Conservation (phyloP, 2,113 vertebrate species). For the Corythoichthys intestinalis region DNA sequence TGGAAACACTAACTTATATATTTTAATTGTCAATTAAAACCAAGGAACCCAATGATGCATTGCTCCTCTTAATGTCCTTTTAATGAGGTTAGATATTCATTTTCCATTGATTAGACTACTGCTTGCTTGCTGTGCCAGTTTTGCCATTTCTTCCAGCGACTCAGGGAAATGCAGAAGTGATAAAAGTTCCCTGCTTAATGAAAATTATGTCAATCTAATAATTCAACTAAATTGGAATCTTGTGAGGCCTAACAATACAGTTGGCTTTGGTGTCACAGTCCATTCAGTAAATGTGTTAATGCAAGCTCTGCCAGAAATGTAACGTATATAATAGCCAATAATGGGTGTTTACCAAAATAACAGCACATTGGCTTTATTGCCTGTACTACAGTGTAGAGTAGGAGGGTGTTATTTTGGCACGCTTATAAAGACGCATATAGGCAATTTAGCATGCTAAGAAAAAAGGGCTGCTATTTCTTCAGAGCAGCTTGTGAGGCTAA, state of each 20-base stretch:
- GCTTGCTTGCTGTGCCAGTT: constrained; percentile 41
- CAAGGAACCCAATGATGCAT: constrained; percentile 66
- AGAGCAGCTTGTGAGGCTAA: constrained; percentile 56
- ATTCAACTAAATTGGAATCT: constrained; percentile 18
- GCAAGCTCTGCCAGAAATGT: constrained; percentile 1
- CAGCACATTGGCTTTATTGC: constrained; percentile 13
- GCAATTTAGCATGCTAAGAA: constrained; percentile 36
- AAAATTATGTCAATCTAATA: constrained; percentile 39
- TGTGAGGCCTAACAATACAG: constrained; percentile 9
- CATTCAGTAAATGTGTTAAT: not conserved
- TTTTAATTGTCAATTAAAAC: constrained; percentile 72
- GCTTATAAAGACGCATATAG: constrained; percentile 31
- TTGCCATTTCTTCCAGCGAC: constrained; percentile 29
- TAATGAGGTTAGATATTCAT: constrained; percentile 65
- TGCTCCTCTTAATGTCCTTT: constrained; percentile 68
- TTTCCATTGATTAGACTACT: constrained; percentile 58
- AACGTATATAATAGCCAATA: constrained; percentile 5
- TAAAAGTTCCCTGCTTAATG: constrained; percentile 37
- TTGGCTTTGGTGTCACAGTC: not conserved
- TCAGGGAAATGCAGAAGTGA: constrained; percentile 21
- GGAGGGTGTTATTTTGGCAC: constrained; percentile 38
- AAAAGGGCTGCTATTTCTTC: constrained; percentile 60
- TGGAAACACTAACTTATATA: constrained; percentile 69
- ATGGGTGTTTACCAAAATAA: constrained; percentile 17
- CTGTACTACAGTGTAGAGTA: constrained; percentile 15